Evolutionary conservation across 2,113 vertebrate species (phyloP), one percentile per base, ranked within the genome.

Genomic region (Pterocles orientalis): DNA sequence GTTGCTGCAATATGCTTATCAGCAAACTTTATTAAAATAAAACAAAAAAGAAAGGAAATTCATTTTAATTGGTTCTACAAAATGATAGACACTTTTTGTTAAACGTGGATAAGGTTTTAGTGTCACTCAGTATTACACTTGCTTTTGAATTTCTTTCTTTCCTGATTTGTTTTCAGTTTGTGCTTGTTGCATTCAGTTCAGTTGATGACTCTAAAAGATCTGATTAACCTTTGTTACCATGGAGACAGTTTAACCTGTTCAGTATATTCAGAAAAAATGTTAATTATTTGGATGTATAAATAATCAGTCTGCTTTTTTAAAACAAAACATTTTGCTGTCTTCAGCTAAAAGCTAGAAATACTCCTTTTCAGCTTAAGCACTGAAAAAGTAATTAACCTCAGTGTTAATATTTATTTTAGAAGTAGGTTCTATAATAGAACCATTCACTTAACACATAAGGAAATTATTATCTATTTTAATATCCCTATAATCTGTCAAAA

Each of bases 211-310:
- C 54, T 50, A 89, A 93, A 78, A 58, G 60, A 68, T 83, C 53
- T 95, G 57, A 95, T 94, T 96, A 97, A 96, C 65, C 54, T 96
- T 71, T 88, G 71, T 96, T 93, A 62, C 62, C 12, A 41, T 60
- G 47, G 86, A 90, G 90, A 91, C 17, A 53, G 51, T 86, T 95
- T 94, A 97, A 95, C 68, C 33, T 43, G 33, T 79, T 95, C n/a
- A 5, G 57, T 54, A 54, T 47, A 66, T 68, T 82, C 47, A 92
- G 76, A 57, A 56, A 91, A 73, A 48, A 23, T 31, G 12, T 69
- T 86, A 73, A 65, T 50, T 2, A 86, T 78, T 93, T 1, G 1
- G 19, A 45, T 70, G 36, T 73, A 54, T 93, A 73, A 90, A 61
- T 71, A 91, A n/a, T 88, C 34, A 31, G 14, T 31, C 26, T 77